phyloP scores from a whole-genome alignment of 2,113 vertebrate species.

The Solea senegalensis region DNA sequence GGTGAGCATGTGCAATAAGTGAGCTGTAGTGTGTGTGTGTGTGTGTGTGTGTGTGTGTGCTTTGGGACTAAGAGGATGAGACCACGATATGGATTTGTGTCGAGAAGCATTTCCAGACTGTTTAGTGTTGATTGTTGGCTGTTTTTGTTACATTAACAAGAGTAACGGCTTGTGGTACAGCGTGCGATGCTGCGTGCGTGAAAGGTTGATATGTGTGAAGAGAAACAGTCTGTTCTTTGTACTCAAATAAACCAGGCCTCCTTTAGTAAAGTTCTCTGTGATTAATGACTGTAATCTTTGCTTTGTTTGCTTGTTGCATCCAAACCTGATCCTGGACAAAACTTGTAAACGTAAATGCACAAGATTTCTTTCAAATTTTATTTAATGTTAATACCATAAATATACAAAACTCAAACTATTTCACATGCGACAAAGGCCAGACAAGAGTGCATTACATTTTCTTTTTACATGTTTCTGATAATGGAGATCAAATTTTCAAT shows the following conservation, averaged over 20 bases:
- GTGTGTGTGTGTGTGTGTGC: constrained; percentile 5
- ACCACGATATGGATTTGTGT: constrained; percentile 16
- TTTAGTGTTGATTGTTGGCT: constrained; percentile 38
- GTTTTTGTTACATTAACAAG: constrained; percentile 75
- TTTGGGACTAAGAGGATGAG: constrained; percentile 15
- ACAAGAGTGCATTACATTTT: constrained; percentile 84
- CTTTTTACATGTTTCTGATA: constrained; percentile 84
- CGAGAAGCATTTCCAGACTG: constrained; percentile 23
- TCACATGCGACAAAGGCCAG: constrained; percentile 92
- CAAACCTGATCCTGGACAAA: neutral
- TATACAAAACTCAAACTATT: constrained; percentile 98
- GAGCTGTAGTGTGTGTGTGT: neutral
- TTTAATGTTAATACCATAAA: constrained; percentile 99
- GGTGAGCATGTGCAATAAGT: constrained; percentile 70
- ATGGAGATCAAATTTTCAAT: constrained; percentile 82
- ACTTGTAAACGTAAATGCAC: neutral
- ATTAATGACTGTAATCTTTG: neutral
- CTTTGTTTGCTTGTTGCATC: neutral
- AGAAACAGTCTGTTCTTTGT: constrained; percentile 23
- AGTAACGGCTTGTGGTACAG: constrained; percentile 31
- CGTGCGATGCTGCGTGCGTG: constrained; percentile 23
- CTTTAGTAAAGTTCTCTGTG: constrained; percentile 15
- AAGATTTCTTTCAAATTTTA: constrained; percentile 79
- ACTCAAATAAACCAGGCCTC: constrained; percentile 39
- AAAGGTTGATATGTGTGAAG: constrained; percentile 27